A percentile compares a stretch with the other conserved stretches of the same genome.
Evolutionary conservation across 2,797 vertebrate genomes (phyloP).

Genomic region (Pangasius sanitwongsei): DNA sequence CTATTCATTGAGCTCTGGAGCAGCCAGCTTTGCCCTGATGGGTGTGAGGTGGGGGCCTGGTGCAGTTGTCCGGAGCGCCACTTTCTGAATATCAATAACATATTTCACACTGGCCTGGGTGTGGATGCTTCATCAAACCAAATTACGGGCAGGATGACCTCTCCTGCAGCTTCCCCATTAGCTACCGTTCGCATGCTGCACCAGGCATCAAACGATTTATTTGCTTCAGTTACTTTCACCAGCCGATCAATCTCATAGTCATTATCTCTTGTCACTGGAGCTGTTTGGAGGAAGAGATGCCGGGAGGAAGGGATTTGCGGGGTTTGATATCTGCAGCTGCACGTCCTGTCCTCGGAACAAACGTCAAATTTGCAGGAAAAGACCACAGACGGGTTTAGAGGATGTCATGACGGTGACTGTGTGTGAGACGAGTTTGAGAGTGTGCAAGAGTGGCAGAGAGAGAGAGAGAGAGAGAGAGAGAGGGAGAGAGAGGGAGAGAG

Average conservation of each 20-base stretch:
- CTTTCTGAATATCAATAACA: constrained; percentile 82
- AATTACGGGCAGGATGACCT: constrained; percentile 74
- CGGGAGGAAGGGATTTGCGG: constrained; percentile 39
- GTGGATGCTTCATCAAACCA: constrained; percentile 75
- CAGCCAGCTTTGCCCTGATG: constrained; percentile 72
- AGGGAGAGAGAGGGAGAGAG: constrained; percentile 13
- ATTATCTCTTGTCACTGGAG: constrained; percentile 79
- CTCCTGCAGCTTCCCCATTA: constrained; percentile 73
- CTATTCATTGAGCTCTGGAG: constrained; percentile 78
- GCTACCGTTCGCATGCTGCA: constrained; percentile 69
- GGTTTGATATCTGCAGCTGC: constrained; percentile 52
- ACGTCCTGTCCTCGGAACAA: constrained; percentile 45
- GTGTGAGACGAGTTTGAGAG: constrained; percentile 43
- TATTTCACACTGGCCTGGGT: constrained; percentile 70
- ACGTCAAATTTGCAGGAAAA: constrained; percentile 55
- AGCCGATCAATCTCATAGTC: constrained; percentile 76
- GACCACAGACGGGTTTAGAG: constrained; percentile 41
- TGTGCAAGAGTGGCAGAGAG: neutral
- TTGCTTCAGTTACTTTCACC: constrained; percentile 76
- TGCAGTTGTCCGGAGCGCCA: constrained; percentile 67
- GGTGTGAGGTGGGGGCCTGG: constrained; percentile 29
- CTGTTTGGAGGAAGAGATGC: constrained; percentile 43
- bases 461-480: neutral
- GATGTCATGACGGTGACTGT: constrained; percentile 32
- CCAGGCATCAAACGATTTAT: constrained; percentile 74